Conservation (phyloP, 2,113 vertebrate species). For the Urocitellus parryii region DNA sequence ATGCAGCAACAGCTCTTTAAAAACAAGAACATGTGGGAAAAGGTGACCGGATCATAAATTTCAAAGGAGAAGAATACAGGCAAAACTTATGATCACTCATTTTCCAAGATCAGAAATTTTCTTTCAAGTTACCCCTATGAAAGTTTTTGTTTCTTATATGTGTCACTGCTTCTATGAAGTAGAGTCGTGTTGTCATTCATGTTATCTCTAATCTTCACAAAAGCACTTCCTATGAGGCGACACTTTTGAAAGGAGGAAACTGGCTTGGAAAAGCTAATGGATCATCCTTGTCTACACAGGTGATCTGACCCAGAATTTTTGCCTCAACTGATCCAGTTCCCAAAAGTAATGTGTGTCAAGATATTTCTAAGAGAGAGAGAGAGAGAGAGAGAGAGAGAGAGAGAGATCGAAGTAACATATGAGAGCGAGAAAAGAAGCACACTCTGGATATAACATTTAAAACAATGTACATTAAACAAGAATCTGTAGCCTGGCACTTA, state of each 20-base stretch:
- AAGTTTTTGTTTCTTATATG: neutral
- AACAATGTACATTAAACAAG: neutral
- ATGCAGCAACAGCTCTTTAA: neutral
- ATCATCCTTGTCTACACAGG: neutral
- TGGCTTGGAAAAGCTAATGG: neutral
- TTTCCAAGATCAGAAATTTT: neutral
- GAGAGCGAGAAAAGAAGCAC: neutral
- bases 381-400: neutral
- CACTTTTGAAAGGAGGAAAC: neutral
- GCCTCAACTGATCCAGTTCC: neutral
- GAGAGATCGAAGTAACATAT: neutral
- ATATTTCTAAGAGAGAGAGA: neutral
- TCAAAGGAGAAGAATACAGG: constrained; percentile 3
- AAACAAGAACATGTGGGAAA: neutral
- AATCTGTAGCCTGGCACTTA: neutral
- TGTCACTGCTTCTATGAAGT: neutral
- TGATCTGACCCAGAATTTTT: neutral
- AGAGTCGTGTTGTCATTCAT: neutral
- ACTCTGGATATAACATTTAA: neutral
- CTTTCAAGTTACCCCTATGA: neutral
- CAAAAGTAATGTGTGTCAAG: neutral
- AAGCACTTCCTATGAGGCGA: neutral
- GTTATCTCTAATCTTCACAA: neutral
- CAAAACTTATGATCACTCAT: neutral
- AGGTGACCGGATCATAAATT: neutral